Conservation (phyloP, 2,888 invertebrate species). For the Sphecodes monilicornis region DNA sequence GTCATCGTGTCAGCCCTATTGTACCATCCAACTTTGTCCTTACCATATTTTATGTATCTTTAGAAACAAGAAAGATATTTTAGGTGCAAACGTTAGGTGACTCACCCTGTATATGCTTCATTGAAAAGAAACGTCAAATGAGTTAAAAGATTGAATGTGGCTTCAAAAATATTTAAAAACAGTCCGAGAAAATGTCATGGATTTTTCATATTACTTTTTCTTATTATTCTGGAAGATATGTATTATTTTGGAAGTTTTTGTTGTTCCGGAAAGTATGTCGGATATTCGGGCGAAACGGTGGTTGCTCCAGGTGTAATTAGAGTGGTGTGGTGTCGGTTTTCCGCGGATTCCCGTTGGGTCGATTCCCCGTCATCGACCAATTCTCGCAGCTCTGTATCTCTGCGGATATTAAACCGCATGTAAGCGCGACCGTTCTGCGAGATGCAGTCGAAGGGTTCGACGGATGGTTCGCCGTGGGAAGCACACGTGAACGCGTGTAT, state of each 20-base stretch:
- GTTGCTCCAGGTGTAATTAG: not conserved
- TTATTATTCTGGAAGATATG: too few relatives aligned
- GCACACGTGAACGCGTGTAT: slow-evolving; percentile 17
- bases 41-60: too few relatives aligned
- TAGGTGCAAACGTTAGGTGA: too few relatives aligned
- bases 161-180: not conserved
- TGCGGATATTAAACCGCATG: slow-evolving; percentile 36
- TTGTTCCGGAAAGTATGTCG: not conserved
- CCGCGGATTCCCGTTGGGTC: not conserved
- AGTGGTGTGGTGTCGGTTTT: not conserved
- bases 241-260: too few relatives aligned
- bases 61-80: too few relatives aligned
- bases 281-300: not conserved
- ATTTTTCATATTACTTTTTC: too few relatives aligned
- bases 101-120: too few relatives aligned
- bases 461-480: slow-evolving; percentile 2
- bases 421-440: not conserved
- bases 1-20: too few relatives aligned
- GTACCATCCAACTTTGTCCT: too few relatives aligned
- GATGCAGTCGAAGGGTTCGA: slow-evolving; percentile 25
- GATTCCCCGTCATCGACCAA: not conserved
- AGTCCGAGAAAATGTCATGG: too few relatives aligned
- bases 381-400: slow-evolving; percentile 16
- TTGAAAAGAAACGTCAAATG: not conserved
- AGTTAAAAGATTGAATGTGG: too few relatives aligned